phyloP scores from a whole-genome alignment of 2,113 vertebrate genomes.

The Caloenas nicobarica region DNA sequence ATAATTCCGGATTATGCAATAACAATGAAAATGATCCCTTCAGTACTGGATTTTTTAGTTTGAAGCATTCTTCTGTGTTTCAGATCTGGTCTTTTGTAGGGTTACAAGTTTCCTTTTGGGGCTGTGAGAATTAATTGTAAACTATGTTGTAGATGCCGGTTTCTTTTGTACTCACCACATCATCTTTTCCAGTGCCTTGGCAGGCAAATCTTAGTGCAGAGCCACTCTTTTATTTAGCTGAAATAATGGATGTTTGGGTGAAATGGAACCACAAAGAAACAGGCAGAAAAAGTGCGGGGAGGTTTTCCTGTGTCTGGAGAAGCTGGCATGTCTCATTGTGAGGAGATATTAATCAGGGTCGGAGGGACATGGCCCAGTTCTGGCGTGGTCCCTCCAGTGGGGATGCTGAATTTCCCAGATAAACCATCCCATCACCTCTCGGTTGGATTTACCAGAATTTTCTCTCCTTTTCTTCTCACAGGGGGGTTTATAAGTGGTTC shows the following conservation, averaged over 20 bases:
- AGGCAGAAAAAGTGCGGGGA: background rate
- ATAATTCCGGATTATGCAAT: background rate
- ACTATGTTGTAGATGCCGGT: background rate
- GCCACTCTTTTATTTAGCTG: constrained; percentile 30
- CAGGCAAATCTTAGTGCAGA: background rate
- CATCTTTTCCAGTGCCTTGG: constrained; percentile 21
- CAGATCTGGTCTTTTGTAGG: background rate
- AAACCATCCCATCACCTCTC: background rate
- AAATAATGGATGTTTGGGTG: constrained; percentile 11
- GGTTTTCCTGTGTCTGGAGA: background rate
- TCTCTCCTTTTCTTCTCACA: background rate
- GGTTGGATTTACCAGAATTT: background rate
- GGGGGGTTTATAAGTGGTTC: background rate
- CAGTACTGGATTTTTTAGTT: background rate
- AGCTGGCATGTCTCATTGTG: background rate
- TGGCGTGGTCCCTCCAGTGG: background rate
- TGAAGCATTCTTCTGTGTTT: background rate
- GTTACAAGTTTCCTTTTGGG: background rate
- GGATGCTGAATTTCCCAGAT: background rate
- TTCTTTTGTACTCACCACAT: background rate
- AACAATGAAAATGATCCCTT: background rate
- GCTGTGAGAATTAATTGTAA: background rate
- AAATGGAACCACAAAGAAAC: background rate
- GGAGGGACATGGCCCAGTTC: background rate
- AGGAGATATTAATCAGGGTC: background rate